Percentiles rank a stretch among this genome's conserved stretches.
Conservation (phyloP, 2,888 invertebrate species). For the Sesia apiformis region DNA sequence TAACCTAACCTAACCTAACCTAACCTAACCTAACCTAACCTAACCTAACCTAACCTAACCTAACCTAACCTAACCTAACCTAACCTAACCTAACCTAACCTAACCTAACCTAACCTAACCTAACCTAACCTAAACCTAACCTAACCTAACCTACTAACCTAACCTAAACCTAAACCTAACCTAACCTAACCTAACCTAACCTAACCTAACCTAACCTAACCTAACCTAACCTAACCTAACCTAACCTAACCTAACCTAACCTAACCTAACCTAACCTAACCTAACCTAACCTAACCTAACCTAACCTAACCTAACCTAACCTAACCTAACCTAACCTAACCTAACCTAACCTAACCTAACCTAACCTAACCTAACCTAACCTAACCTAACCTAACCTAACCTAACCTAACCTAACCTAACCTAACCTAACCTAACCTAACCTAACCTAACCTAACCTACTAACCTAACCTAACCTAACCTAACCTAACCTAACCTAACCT, state of each 20-base stretch:
- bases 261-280: constrained; percentile 12
- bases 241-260: constrained; percentile 11
- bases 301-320: constrained; percentile 12
- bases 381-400: constrained; percentile 9
- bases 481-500: constrained; percentile 11
- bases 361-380: constrained; percentile 15
- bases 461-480: constrained; percentile 7
- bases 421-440: constrained; percentile 11
- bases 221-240: constrained; percentile 12
- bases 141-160: constrained; percentile 10
- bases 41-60: too few species aligned
- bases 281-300: constrained; percentile 12
- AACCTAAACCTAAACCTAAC: constrained; percentile 10
- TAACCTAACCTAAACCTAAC: too few species aligned
- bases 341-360: constrained; percentile 12
- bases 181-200: constrained; percentile 10
- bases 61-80: too few species aligned
- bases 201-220: constrained; percentile 12
- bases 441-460: constrained; percentile 12
- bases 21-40: too few species aligned
- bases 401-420: constrained; percentile 7
- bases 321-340: constrained; percentile 10
- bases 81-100: too few species aligned
- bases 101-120: too few species aligned
- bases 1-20: too few species aligned